Conservation (phyloP, 92 coral and sea anemone species). For the Zoanthus sansibaricus region DNA sequence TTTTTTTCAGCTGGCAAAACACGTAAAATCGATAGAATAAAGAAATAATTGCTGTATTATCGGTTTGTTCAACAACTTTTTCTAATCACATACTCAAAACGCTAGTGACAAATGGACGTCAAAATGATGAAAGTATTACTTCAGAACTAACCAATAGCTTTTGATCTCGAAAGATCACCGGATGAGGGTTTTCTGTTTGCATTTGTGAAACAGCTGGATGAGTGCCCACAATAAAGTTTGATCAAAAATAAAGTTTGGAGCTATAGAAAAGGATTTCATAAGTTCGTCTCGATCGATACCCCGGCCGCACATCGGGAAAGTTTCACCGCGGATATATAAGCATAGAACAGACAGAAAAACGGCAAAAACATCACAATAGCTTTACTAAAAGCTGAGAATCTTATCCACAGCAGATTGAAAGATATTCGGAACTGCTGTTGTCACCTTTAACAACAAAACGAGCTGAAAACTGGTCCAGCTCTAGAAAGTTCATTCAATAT, state of each 20-base stretch:
- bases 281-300: background rate
- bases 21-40: background rate
- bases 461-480: too few relatives aligned
- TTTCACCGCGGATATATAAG: too few relatives aligned
- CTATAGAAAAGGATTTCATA: background rate
- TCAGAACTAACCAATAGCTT: constrained; percentile 6
- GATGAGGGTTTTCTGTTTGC: background rate
- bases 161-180: background rate
- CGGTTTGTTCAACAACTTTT: background rate
- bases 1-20: background rate
- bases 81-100: background rate
- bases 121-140: background rate
- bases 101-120: constrained; percentile 13
- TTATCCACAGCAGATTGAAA: background rate
- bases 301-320: too few relatives aligned
- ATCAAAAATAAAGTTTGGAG: background rate
- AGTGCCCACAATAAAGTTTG: background rate
- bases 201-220: constrained; percentile 22
- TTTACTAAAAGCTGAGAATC: background rate
- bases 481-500: background rate
- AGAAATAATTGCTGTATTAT: background rate
- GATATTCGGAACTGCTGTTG: background rate
- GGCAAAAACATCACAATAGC: too few relatives aligned
- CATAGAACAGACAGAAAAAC: too few relatives aligned
- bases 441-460: background rate